Base-by-base conservation (phyloP, 2,888 invertebrate species). In the Caenorhabditis sinica region DNA sequence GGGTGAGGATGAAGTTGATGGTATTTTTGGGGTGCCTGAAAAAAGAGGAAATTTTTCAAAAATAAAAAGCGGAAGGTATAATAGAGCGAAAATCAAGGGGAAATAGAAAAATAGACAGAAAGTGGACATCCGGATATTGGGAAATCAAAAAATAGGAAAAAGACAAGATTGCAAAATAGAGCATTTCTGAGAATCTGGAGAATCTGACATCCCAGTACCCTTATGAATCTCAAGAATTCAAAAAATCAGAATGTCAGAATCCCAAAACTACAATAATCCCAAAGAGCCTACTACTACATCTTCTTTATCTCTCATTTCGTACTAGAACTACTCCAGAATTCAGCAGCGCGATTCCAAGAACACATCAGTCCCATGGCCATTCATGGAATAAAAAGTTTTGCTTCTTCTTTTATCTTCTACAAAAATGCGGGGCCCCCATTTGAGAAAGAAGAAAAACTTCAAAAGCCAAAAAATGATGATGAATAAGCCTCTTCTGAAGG, bases 401-500 rank as follows among this genome's bases (percentile, higher is more conserved):
- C n/a, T 8, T 33, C 33, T 33, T 33, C 33, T 33, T 33, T 33
- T 33, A 8, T 33, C 8, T 8, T 33, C 33, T 33, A 33, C 33
- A 33, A 33, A 33, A 33, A 33, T 33, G 33, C 8, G 33, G 5
- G 33, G 5, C n/a, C n/a, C n/a, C n/a, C n/a, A n/a, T n/a, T n/a
- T n/a, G n/a, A 49, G 17, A 49, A 49, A 8, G 8, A 49, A 49
- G 3, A 60, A 63, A 51, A 49, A 53, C 53, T 69, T 40, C 69
- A 69, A 36, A 69, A 69, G 36, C 30, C 69, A 53, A 68, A 53
- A 36, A 51, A n/a, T n/a, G n/a, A n/a, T n/a, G 51, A 68, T 33
- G 49, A 53, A 68, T 51, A 53, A 53, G 66, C n/a, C 33, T 33
- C 33, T 33, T 20, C 5, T 15, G 15, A 23, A 17, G 4, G 5